Base-by-base conservation (phyloP, 2,113 vertebrate species). In the Acrocephalus arundinaceus region DNA sequence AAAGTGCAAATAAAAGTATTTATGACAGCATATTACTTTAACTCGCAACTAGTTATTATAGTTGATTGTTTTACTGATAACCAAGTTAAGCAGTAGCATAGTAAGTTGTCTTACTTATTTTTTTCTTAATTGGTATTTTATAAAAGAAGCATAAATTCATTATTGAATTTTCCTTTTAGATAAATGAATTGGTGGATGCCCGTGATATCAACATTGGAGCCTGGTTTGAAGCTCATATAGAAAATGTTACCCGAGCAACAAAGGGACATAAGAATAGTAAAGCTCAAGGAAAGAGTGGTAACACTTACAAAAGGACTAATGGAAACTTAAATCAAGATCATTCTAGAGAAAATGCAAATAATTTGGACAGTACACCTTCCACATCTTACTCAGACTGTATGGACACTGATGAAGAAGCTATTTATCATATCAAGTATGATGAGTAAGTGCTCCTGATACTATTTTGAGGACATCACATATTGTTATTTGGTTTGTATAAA, bases 361-460 rank as follows among this genome's bases (percentile, higher is more conserved):
- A 97, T 98, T 98, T 98, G 73, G 99, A 99, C 98, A 98, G 89
- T 91, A 97, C 97, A 84, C 98, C 99, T 91, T 99, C 99, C 84
- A 99, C 99, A 71, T 99, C 99, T 98, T 98, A 98, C 78, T 99
- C 98, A 83, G 98, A 99, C 97, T 98, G 95, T 96, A 94, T 98
- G 96, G 97, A 98, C 96, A 95, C 88, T 96, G 97, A 97, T 96
- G 98, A 99, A 97, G 98, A 99, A 87, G 96, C 98, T 97, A 96
- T 98, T 97, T 99, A 99, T 98, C 99, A 98, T 98, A 99, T 99
- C 98, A 98, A 99, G 98, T 99, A 99, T 11, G 99, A 99, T 92
- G 99, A 99, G 99, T 99, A 99, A 99, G 99, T 99, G 97, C 96
- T 97, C 91, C 92, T 97, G 95, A 93, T 98, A 58, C 94, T 97